These are phyloP conservation scores for Pterocles burchelli DNA, from an alignment of 2,113 vertebrate species.

Conservation along the genomic window DNA sequence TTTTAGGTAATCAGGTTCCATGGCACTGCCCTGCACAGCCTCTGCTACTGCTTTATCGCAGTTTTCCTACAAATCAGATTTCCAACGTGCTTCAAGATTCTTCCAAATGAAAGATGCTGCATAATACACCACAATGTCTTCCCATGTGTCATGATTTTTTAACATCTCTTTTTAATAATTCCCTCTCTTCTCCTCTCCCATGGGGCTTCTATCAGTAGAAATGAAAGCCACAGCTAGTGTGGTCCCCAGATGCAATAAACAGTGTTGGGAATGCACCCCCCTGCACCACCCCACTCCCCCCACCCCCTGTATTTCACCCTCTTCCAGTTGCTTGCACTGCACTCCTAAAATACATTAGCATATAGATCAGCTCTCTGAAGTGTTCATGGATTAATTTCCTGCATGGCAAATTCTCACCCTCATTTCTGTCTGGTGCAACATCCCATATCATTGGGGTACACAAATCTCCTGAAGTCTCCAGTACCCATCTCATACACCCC, in stretches of 20 bases:
- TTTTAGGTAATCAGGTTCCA: background rate
- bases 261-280: background rate
- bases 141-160: background rate
- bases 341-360: constrained; percentile 2
- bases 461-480: background rate
- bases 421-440: background rate
- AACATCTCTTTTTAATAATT: background rate
- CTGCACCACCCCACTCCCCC: background rate
- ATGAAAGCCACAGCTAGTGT: background rate
- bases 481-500: background rate
- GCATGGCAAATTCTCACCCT: constrained; percentile 2
- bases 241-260: background rate
- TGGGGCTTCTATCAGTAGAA: background rate
- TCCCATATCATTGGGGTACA: background rate
- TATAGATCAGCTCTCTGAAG: constrained; percentile 8
- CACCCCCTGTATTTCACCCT: background rate
- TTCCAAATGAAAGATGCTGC: background rate
- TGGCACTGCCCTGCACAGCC: background rate
- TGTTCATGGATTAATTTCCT: background rate
- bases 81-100: background rate
- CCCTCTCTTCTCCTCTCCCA: background rate
- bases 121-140: background rate
- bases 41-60: background rate
- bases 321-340: background rate
- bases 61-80: background rate